Percentiles rank a stretch among this genome's conserved stretches.
phyloP scores from a whole-genome alignment of 2,888 invertebrate genomes.

The Caenorhabditis doughertyi region DNA sequence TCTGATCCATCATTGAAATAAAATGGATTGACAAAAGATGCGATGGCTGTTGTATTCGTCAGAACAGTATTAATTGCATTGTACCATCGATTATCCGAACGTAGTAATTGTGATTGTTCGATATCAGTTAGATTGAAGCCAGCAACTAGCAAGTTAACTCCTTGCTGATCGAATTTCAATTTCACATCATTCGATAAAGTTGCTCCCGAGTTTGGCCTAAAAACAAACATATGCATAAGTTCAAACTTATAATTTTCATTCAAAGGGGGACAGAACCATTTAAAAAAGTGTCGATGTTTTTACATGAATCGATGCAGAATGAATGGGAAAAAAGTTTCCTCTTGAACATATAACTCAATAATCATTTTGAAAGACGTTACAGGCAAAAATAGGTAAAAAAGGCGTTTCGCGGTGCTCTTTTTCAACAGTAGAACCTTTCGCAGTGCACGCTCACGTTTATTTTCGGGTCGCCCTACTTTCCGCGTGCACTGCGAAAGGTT shows the following conservation, averaged over 20 bases:
- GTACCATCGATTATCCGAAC: slow-evolving; percentile 24
- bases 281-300: no score
- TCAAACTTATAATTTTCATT: background rate
- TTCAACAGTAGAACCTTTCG: no score
- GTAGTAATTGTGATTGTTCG: background rate
- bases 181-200: background rate
- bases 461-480: no score
- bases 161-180: background rate
- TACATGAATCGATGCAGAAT: no score
- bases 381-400: no score
- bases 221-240: background rate
- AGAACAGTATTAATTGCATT: background rate
- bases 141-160: slow-evolving; percentile 18
- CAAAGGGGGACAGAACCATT: no score
- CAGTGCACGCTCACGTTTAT: no score
- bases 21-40: slow-evolving; percentile 31
- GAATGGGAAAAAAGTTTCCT: no score
- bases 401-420: no score
- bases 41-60: background rate
- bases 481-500: no score
- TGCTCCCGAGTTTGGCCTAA: slow-evolving; percentile 27
- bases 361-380: no score
- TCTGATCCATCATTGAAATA: slow-evolving; percentile 27
- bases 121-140: slow-evolving; percentile 20
- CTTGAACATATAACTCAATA: no score